These are phyloP conservation scores for Cuculus canorus DNA, from an alignment of 2,797 vertebrate species.

Conservation along the genomic window DNA sequence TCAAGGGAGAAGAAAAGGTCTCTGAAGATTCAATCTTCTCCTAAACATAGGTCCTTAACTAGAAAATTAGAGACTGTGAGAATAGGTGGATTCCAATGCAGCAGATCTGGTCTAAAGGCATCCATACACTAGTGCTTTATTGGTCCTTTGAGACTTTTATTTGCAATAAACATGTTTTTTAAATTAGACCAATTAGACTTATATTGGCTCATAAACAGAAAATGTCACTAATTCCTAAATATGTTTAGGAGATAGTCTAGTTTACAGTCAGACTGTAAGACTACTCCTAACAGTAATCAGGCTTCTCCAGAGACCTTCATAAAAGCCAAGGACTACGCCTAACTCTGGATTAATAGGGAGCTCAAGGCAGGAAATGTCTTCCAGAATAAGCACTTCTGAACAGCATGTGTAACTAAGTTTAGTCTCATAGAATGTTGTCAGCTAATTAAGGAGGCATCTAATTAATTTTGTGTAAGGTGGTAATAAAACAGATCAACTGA, in stretches of 20 bases:
- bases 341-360: neutral
- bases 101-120: neutral
- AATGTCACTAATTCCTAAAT: neutral
- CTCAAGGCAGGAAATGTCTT: neutral
- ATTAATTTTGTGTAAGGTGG: neutral
- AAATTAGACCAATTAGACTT: conserved; percentile 6
- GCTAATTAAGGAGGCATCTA: neutral
- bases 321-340: neutral
- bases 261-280: neutral
- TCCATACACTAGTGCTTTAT: neutral
- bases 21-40: neutral
- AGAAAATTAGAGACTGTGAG: neutral
- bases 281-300: neutral
- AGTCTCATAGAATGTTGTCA: neutral
- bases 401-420: neutral
- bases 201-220: neutral
- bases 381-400: neutral
- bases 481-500: neutral
- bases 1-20: neutral
- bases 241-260: neutral
- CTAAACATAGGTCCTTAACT: neutral
- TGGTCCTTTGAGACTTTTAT: neutral
- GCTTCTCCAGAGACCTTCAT: neutral
- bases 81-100: neutral
- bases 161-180: neutral